Base-by-base conservation (phyloP, 2,113 vertebrate genomes). In the Hymenochirus boettgeri region DNA sequence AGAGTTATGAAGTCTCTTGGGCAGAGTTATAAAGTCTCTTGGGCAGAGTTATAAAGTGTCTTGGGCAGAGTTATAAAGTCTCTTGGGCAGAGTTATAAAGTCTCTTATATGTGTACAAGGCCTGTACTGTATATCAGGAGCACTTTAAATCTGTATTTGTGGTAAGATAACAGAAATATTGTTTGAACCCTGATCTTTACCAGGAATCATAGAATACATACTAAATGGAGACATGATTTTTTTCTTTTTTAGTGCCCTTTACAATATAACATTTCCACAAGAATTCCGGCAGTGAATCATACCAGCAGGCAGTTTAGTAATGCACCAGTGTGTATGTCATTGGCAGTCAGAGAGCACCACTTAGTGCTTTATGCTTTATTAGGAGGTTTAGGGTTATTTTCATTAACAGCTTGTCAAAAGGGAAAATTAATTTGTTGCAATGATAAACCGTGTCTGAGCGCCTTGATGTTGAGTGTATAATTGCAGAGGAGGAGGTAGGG, bases 401-500 rank as follows among this genome's bases (percentile, higher is more conserved):
- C 24, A 31, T 63, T 53, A 54, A 24, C 35, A 7, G 39, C 39
- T 25, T 21, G 50, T 23, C 52, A n/a, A 17, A 55, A 23, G 26
- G 50, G 61, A 45, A 63, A 53, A 63, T 55, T 51, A 54, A 54
- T 63, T 54, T 42, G 55, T 33, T 58, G 47, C 46, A 59, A 59
- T 59, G 54, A 54, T 45, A 9, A 22, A 17, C 48, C 3, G n/a
- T 39, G 61, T 62, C 48, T 12, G 46, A 39, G 47, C 35, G 33
- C 33, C n/a, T n/a, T 15, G 15, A 13, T 45, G 48, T 18, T 35
- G 15, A 54, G 48, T 33, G 25, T 12, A 27, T 65, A 56, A 65
- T 65, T 65, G 47, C 37, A 55, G 62, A 29, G 46, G 39, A 29
- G 9, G 61, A 2, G 23, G 25, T 18, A 12, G 29, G 37, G 53